phyloP scores from a whole-genome alignment of 2,797 vertebrate species.

The Spondyliosoma cantharus region DNA sequence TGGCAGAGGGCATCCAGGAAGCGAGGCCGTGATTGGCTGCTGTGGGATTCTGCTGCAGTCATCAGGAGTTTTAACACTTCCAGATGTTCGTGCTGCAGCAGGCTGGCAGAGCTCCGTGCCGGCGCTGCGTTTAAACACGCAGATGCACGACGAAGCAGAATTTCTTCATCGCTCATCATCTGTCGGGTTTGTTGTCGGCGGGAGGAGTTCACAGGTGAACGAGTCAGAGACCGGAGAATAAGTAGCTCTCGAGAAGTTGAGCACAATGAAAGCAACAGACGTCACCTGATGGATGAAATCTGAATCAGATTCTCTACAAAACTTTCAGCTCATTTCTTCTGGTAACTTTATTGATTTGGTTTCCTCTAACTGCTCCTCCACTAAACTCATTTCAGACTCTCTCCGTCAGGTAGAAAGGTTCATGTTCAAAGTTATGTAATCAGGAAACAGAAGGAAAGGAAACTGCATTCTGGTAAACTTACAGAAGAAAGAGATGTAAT shows the following conservation, averaged over 20 bases:
- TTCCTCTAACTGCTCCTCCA: background rate
- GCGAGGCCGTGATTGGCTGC: slow-evolving; percentile 64
- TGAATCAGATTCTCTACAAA: background rate
- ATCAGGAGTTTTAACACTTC: slow-evolving; percentile 72
- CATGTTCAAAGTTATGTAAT: no score
- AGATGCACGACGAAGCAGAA: slow-evolving; percentile 38
- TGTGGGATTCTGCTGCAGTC: slow-evolving; percentile 68
- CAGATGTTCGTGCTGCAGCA: slow-evolving; percentile 74
- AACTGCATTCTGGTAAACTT: no score
- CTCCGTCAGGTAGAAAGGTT: no score
- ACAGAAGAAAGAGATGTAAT: no score
- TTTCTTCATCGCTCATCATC: slow-evolving; percentile 2
- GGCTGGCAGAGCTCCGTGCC: slow-evolving; percentile 16
- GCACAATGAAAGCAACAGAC: background rate
- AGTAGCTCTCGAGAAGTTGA: background rate
- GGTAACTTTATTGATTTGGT: background rate
- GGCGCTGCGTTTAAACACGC: slow-evolving; percentile 25
- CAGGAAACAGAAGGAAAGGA: no score
- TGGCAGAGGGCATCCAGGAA: slow-evolving; percentile 60
- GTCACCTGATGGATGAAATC: background rate
- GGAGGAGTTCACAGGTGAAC: background rate
- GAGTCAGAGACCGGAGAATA: background rate
- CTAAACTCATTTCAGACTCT: no score
- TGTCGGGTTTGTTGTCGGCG: background rate
- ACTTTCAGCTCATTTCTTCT: background rate